A percentile compares a stretch with the other conserved stretches of the same genome.
These are phyloP conservation scores for Smithornis capensis DNA, from an alignment of 2,113 vertebrate species.

Conservation along the genomic window DNA sequence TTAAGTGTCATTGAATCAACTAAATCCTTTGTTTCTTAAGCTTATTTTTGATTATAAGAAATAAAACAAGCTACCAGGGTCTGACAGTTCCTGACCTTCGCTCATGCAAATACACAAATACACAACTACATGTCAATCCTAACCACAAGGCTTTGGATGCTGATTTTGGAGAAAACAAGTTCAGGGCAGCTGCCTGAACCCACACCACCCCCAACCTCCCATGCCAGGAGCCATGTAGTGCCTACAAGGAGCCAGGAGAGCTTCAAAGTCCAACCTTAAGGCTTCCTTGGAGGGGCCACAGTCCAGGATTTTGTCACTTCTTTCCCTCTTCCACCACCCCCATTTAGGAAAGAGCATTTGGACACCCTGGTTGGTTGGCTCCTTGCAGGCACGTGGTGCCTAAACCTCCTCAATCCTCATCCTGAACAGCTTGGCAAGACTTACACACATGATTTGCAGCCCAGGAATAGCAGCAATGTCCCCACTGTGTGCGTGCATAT, in stretches of 20 bases:
- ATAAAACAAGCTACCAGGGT: neutral
- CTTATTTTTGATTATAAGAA: neutral
- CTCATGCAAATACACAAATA: conserved; percentile 33
- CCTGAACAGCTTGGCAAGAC: neutral
- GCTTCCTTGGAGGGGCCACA: neutral
- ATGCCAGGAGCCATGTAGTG: neutral
- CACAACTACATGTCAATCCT: neutral
- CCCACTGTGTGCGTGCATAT: neutral
- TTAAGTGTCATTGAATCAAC: neutral
- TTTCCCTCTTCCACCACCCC: neutral
- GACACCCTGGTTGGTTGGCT: neutral
- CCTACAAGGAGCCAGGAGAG: neutral
- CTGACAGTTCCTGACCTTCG: conserved; percentile 3
- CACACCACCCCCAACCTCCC: neutral
- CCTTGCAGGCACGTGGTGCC: neutral
- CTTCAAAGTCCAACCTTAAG: neutral
- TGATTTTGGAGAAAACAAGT: neutral
- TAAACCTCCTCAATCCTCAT: neutral
- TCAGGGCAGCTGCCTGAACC: neutral
- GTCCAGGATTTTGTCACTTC: neutral
- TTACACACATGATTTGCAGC: neutral
- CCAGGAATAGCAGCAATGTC: neutral
- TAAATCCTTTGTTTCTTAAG: neutral
- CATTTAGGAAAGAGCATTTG: neutral
- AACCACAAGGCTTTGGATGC: conserved; percentile 20